Evolutionary conservation across 2,888 invertebrate species (phyloP), one percentile per base, ranked within the genome.

Genomic region (Nineta flava): DNA sequence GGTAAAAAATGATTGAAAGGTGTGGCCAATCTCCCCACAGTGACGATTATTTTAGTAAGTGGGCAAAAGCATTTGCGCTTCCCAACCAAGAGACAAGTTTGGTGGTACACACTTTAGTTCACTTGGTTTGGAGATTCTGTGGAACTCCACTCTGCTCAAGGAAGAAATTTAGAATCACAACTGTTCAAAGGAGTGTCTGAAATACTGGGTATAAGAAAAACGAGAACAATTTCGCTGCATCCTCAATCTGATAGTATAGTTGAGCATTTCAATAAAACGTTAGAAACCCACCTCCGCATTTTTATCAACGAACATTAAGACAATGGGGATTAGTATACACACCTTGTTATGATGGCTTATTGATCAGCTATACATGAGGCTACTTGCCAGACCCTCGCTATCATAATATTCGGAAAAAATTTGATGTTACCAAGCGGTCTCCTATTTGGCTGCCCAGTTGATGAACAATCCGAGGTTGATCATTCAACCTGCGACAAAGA

Each of bases 171-270:
- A 32, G 54, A 58, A 45, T 56, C 55, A 3, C 46, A 51, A 3
- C 26, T 59, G 6, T 53, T 54, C 19, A 31, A 51, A 21, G 53
- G 55, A 13, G 17, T 52, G 40, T 34, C 51, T 9, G 13, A 52
- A 17, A 17, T 52, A 9, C 9, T 56, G 48, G 51, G 55, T 4
- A 51, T 54, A 2, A 31, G 43, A 2, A 56, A 56, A 34, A 56
- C 54, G n/a, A 48, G 56, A 35, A 55, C 57, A 1, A 55, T 54
- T 5, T 50, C 58, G 5, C 47, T 56, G n/a, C 54, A 50, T 41
- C 56, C 54, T 9, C 54, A 56, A 44, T 56, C 54, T 1, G 56
- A 57, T 42, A 55, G 53, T 31, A 53, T 55, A 51, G 55, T 56
- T 1, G 55, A 57, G 13, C 17, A 46, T 9, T 51, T 56, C 12